Percentiles rank a stretch among this genome's conserved stretches.
Evolutionary conservation across 2,888 invertebrate species (phyloP).

Genomic region (Meliscaeva auricollis): DNA sequence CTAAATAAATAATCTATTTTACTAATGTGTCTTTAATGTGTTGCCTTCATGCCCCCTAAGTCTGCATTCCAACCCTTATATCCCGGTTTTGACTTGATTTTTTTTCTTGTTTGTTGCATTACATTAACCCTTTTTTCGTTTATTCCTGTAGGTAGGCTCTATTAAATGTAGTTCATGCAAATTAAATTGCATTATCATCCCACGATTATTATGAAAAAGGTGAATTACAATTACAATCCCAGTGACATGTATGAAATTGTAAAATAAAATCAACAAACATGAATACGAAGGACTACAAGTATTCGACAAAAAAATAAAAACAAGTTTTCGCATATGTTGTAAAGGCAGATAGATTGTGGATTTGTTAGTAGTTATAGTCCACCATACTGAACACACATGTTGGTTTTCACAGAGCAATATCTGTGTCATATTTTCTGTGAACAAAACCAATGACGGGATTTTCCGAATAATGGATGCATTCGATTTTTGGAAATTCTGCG

Average conservation of each 20-base stretch:
- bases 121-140: slow-evolving; percentile 57
- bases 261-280: not conserved
- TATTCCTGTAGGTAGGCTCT: not conserved
- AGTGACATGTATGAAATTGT: slow-evolving; percentile 31
- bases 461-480: slow-evolving; percentile 43
- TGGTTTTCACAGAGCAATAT: slow-evolving; percentile 64
- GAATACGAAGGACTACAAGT: not conserved
- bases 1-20: no score
- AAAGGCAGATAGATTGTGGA: not conserved
- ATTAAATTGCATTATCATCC: slow-evolving; percentile 71
- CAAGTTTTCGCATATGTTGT: not conserved
- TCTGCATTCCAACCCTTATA: slow-evolving; percentile 45
- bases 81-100: not conserved
- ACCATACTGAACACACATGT: slow-evolving; percentile 53
- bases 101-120: not conserved
- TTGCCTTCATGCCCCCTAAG: not conserved
- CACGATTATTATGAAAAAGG: slow-evolving; percentile 47
- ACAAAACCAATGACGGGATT: slow-evolving; percentile 32
- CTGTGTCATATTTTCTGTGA: slow-evolving; percentile 5
- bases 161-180: slow-evolving; percentile 48
- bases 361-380: not conserved
- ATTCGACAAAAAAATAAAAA: slow-evolving; percentile 1
- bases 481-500: slow-evolving; percentile 44
- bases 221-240: slow-evolving; percentile 21
- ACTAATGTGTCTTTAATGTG: slow-evolving; percentile 9